These are phyloP conservation scores for Empidonax alnorum DNA, from an alignment of 2,113 vertebrate species.

Conservation along the genomic window DNA sequence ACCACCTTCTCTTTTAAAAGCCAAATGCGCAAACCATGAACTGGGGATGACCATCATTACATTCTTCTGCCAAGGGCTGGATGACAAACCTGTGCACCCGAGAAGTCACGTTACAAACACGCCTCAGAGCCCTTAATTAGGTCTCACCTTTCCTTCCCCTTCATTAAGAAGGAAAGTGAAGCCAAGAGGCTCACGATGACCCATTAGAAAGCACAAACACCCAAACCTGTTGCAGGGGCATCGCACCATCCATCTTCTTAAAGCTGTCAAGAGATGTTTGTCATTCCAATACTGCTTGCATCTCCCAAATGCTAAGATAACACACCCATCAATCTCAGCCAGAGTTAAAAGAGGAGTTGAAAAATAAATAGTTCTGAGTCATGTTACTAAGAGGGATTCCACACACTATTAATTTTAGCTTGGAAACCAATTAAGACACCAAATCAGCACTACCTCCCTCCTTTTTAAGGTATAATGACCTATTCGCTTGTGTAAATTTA, in stretches of 20 bases:
- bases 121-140: not conserved
- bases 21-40: not conserved
- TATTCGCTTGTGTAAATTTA: constrained; percentile 6
- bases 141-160: constrained; percentile 19
- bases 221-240: constrained; percentile 34
- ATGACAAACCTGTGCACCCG: not conserved
- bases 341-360: constrained; percentile 68
- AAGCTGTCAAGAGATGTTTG: constrained; percentile 71
- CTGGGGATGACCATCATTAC: not conserved
- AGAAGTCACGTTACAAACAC: not conserved
- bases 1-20: not conserved
- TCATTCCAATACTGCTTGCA: constrained; percentile 58
- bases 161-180: constrained; percentile 8
- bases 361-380: constrained; percentile 58
- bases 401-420: constrained; percentile 66
- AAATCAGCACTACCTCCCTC: constrained; percentile 41
- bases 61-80: not conserved
- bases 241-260: constrained; percentile 66
- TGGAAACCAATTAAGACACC: constrained; percentile 72
- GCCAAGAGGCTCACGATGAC: not conserved
- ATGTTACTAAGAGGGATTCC: constrained; percentile 61
- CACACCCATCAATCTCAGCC: constrained; percentile 66
- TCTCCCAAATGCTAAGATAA: constrained; percentile 65
- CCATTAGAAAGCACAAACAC: constrained; percentile 58
- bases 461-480: constrained; percentile 38